Evolutionary conservation across 2,797 vertebrate species (phyloP), one percentile per base, ranked within the genome.

Genomic region (Melanotaenia trifasciata): DNA sequence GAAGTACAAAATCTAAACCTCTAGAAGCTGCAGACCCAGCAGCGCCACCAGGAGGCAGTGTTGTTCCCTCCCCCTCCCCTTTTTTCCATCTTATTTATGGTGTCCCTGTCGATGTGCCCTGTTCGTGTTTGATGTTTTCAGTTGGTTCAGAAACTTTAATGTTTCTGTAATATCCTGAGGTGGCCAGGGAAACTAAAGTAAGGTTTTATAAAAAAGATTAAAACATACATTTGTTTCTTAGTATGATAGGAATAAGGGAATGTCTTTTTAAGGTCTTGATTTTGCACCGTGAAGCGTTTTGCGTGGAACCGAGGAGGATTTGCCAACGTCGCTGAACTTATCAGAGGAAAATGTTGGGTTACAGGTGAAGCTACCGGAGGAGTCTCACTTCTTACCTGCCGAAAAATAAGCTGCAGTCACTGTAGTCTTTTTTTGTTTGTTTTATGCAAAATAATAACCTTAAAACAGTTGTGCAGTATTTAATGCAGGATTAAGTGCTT

Each of bases 21-120:
- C 18, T 83, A 81, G 93, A 57, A 58, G 59, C 89, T 80, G 84
- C 75, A 35, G 26, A 64, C 54, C 38, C 56, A 70, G 85, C 81
- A 74, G 87, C 87, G 70, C 81, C 81, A 81, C 76, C 85, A 87
- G 43, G 93, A 79, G 74, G 88, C 88, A 89, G 70, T 53, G 45
- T 92, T 89, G 83, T 63, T 78, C 84, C 13, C n/a, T 13, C 5
- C 3, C 58, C 64, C 20, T 2, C 66, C 18, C 59, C 69, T 18
- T 8, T 62, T 65, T 54, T 35, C 22, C 51, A 40, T 61, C 76
- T 83, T 86, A 84, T 88, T 91, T 88, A 85, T 77, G 78, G 81
- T 78, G 81, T 86, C 86, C 80, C 80, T 69, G 76, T 81, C 65
- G 54, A 59, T 79, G 83, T 89, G 81, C 72, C 76, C 83, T 72